These are phyloP conservation scores for Bombylius major DNA, from an alignment of 2,888 invertebrate genomes.

Conservation along the genomic window DNA sequence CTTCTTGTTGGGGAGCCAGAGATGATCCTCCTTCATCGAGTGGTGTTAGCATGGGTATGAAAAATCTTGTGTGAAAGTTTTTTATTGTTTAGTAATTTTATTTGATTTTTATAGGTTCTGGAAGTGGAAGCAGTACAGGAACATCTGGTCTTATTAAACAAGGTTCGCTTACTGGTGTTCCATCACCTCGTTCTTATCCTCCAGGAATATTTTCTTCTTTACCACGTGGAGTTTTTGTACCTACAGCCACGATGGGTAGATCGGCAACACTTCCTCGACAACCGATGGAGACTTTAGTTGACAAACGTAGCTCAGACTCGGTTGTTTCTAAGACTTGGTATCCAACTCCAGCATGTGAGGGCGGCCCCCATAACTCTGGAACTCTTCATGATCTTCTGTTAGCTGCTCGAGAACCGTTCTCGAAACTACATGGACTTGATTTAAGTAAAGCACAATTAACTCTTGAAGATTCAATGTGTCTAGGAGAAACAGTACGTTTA, in stretches of 20 bases:
- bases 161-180: constrained; percentile 24
- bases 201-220: constrained; percentile 38
- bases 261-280: constrained; percentile 40
- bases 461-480: constrained; percentile 42
- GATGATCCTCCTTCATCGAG: constrained; percentile 41
- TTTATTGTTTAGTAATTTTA: not conserved
- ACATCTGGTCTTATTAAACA: constrained; percentile 27
- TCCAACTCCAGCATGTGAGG: constrained; percentile 41
- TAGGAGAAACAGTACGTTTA: constrained; percentile 42
- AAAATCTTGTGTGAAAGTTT: too few species aligned
- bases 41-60: constrained; percentile 39
- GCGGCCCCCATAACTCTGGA: constrained; percentile 28
- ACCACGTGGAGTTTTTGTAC: constrained; percentile 38
- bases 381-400: constrained; percentile 27
- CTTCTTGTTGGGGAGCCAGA: constrained; percentile 41
- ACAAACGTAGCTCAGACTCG: constrained; percentile 42
- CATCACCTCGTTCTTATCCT: constrained; percentile 27
- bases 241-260: constrained; percentile 37
- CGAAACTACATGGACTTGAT: constrained; percentile 42
- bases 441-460: constrained; percentile 43
- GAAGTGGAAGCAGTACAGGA: constrained; percentile 38
- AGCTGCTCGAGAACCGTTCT: constrained; percentile 37
- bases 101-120: constrained; percentile 24
- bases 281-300: constrained; percentile 34
- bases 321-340: constrained; percentile 41